phyloP scores from a whole-genome alignment of 2,888 invertebrate species.

The Drosophila greeni region DNA sequence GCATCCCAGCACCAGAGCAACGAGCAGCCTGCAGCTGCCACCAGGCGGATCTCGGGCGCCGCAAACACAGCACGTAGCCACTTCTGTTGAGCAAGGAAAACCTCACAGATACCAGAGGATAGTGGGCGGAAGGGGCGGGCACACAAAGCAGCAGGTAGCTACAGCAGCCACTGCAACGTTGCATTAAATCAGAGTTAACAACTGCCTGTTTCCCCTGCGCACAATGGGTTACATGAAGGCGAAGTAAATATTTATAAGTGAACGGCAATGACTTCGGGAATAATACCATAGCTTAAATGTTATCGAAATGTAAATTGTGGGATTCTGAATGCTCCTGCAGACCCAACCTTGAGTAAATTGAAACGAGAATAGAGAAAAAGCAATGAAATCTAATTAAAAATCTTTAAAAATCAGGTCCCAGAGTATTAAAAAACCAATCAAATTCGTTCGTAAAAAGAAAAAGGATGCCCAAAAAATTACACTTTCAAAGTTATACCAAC shows the following conservation, averaged over 20 bases:
- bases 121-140: conserved; percentile 4
- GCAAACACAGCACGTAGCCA: conserved; percentile 68
- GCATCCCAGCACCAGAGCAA: conserved; percentile 9
- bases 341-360: neutral
- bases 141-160: conserved; percentile 35
- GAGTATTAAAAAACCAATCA: neutral
- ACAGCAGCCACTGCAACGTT: conserved; percentile 39
- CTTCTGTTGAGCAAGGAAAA: conserved; percentile 54
- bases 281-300: neutral
- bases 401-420: neutral
- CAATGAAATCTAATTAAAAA: conserved; percentile 2
- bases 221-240: conserved; percentile 26
- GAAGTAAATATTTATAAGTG: conserved; percentile 6
- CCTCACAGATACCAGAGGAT: conserved; percentile 11
- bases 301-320: neutral
- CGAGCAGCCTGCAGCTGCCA: conserved; percentile 32
- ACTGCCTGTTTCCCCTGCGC: conserved; percentile 56
- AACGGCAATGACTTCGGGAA: neutral
- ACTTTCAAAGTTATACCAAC: neutral
- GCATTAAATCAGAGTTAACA: conserved; percentile 73
- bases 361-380: too few species aligned
- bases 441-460: neutral
- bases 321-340: too few species aligned
- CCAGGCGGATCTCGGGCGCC: conserved; percentile 37
- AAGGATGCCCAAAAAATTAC: neutral